Percentiles rank a stretch among this genome's conserved stretches.
phyloP scores from a whole-genome alignment of 2,113 vertebrate species.

The Lipotes vexillifer region DNA sequence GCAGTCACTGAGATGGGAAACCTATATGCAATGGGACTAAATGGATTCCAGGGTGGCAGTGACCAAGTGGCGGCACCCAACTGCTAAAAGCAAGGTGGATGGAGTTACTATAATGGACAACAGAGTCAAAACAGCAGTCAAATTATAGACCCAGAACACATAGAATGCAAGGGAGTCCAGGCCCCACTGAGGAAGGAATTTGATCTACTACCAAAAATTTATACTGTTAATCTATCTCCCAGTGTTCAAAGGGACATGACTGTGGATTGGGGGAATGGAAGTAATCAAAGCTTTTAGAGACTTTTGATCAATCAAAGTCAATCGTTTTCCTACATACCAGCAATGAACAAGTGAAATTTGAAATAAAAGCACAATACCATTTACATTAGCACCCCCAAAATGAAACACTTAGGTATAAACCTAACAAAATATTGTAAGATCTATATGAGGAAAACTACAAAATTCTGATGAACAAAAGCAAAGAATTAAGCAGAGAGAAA shows the following conservation, averaged over 20 bases:
- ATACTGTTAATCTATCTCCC: background rate
- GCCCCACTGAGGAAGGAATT: background rate
- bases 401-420: background rate
- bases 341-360: background rate
- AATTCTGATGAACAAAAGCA: background rate
- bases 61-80: background rate
- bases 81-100: background rate
- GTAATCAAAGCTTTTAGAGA: background rate
- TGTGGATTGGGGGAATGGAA: background rate
- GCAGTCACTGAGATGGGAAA: background rate
- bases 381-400: background rate
- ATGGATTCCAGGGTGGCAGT: background rate
- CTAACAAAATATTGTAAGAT: background rate
- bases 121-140: background rate
- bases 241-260: background rate
- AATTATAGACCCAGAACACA: background rate
- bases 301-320: background rate
- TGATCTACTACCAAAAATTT: background rate
- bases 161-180: background rate
- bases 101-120: background rate
- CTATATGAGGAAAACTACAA: background rate
- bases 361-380: background rate
- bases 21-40: background rate
- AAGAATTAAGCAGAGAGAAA: background rate
- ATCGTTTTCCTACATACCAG: background rate